Evolutionary conservation across 92 coral and sea anemone genomes (phyloP).

Genomic region (Heteractis magnifica): DNA sequence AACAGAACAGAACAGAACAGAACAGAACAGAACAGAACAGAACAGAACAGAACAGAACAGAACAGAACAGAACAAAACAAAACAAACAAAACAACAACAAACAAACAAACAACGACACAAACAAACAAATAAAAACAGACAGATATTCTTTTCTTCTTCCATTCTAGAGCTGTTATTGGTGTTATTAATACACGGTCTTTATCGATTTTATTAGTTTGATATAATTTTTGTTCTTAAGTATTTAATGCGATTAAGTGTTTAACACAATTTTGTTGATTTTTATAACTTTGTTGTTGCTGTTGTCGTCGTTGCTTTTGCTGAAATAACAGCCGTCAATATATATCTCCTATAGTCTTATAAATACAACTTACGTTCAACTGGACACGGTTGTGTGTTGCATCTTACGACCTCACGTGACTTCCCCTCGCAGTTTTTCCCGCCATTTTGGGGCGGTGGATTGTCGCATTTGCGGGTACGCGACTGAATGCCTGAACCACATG

Average conservation of each 20-base stretch:
- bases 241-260: too few species aligned
- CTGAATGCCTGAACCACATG: conserved; percentile 46
- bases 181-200: too few species aligned
- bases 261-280: not conserved
- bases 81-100: too few species aligned
- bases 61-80: too few species aligned
- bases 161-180: not conserved
- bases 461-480: conserved; percentile 42
- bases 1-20: not conserved
- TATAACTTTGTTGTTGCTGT: too few species aligned
- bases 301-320: not conserved
- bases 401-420: conserved; percentile 29
- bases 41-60: too few species aligned
- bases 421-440: conserved; percentile 67
- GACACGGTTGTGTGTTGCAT: conserved; percentile 22
- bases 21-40: too few species aligned
- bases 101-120: not conserved
- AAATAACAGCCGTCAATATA: not conserved
- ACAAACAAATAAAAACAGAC: too few species aligned
- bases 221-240: too few species aligned
- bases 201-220: too few species aligned
- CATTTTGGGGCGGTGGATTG: conserved; percentile 60
- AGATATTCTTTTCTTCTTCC: too few species aligned
- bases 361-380: conserved; percentile 6
- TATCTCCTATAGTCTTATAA: too few species aligned